Base-by-base conservation (phyloP, 1,140 invertebrate genomes). In the Drosophila jambulina region DNA sequence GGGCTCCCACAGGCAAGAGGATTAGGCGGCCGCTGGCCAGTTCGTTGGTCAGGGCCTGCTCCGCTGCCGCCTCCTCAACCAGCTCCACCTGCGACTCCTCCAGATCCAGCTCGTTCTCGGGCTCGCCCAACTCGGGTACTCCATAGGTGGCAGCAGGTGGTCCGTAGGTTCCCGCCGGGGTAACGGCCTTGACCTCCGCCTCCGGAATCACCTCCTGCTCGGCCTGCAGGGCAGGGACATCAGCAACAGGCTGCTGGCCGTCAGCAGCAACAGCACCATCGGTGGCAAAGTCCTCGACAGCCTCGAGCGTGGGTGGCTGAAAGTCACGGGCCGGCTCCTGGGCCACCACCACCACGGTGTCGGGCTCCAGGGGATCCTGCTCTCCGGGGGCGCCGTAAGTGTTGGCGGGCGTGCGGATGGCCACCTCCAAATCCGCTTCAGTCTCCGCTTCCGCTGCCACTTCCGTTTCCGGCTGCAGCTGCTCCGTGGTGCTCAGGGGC, bases 231-330 rank as follows among this genome's bases (percentile, higher is more conserved):
- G 78, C 75, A 86, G 91, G 91, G 78, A 92, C 56, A 92, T 92
- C 91, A 92, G 82, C 83, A 88, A 91, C 84, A 90, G 90, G 90
- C 88, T 82, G 78, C 78, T 90, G 78, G 58, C 78, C 72, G 76
- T 27, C 51, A 91, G 67, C 65, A 82, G 38, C 51, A 88, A 45
- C 62, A 82, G 53, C 10, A 69, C 59, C 75, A 82, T 69, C 79
- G 70, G 83, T 65, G 72, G 76, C 76, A 80, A 91, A 91, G 69
- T 92, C 82, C 48, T 92, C 84, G 58, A 77, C 84, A 59, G 87
- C 77, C 29, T 92, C 91, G 43, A 75, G 75, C 32, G 67, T 65
- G 57, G 91, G 91, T 27, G 91, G 91, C 80, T 92, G 91, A 92
- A 92, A 92, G 77, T 91, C 84, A 19, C 67, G 69, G 5, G 83